Conservation (phyloP, 2,888 invertebrate genomes). For the Eulithis prunata region DNA sequence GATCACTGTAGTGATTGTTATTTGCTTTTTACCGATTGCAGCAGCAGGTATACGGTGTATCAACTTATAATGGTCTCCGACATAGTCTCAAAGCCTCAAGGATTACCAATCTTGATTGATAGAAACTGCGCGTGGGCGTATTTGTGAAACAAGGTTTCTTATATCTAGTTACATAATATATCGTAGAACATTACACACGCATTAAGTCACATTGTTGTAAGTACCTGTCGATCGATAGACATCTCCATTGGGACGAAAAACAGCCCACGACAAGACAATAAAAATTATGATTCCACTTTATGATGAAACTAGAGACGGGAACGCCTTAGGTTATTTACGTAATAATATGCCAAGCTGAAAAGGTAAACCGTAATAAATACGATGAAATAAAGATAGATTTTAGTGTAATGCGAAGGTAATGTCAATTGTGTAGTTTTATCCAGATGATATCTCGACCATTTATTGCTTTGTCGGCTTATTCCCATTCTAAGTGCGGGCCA, state of each 20-base stretch:
- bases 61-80: neutral
- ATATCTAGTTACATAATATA: constrained; percentile 32
- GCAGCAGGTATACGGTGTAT: too few relatives aligned
- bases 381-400: constrained; percentile 36
- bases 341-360: constrained; percentile 33
- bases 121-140: constrained; percentile 33
- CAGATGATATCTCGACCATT: neutral
- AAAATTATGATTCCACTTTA: constrained; percentile 14
- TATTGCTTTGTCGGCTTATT: too few relatives aligned
- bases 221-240: constrained; percentile 38
- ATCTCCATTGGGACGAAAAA: constrained; percentile 37
- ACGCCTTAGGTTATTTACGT: constrained; percentile 39
- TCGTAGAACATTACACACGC: constrained; percentile 37
- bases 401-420: constrained; percentile 27
- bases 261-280: constrained; percentile 36
- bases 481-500: too few relatives aligned
- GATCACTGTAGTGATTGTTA: too few relatives aligned
- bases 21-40: too few relatives aligned
- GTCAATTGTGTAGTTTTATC: constrained; percentile 19
- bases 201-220: constrained; percentile 34
- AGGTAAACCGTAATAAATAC: constrained; percentile 33
- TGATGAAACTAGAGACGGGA: constrained; percentile 28
- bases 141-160: constrained; percentile 29
- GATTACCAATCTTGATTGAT: constrained; percentile 32
- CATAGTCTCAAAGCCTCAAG: constrained; percentile 23